phyloP scores from a whole-genome alignment of 1,140 invertebrate genomes.

The Luehdorfia chinensis region DNA sequence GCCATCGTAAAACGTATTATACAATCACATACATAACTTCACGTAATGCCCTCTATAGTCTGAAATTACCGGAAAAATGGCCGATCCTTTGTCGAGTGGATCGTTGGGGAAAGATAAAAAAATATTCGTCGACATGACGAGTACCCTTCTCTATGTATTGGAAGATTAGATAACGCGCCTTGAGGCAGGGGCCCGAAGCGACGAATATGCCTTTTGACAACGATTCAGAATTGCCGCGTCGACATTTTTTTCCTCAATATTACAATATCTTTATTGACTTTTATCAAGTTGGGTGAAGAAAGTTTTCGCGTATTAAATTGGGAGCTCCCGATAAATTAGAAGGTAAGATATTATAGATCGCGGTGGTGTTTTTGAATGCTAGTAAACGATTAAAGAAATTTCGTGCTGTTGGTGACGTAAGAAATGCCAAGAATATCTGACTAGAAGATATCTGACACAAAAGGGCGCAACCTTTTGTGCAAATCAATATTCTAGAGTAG shows the following conservation, averaged over 20 bases:
- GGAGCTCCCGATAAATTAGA: too few relatives aligned
- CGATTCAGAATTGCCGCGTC: slow-evolving; percentile 9
- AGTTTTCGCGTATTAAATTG: background rate
- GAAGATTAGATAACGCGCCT: slow-evolving; percentile 33
- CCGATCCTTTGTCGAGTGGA: slow-evolving; percentile 32
- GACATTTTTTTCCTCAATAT: slow-evolving; percentile 4
- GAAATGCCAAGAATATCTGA: too few relatives aligned
- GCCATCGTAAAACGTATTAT: slow-evolving; percentile 37
- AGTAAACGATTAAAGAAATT: too few relatives aligned
- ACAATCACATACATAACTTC: slow-evolving; percentile 36
- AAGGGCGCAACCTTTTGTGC: too few relatives aligned
- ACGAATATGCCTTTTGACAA: slow-evolving; percentile 14
- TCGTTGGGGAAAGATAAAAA: slow-evolving; percentile 43
- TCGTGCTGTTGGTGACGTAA: too few relatives aligned
- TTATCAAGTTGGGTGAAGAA: background rate
- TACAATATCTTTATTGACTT: slow-evolving; percentile 17
- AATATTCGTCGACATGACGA: slow-evolving; percentile 46
- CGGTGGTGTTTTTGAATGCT: too few relatives aligned
- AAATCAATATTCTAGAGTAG: too few relatives aligned
- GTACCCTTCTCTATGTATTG: slow-evolving; percentile 27
- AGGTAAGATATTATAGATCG: too few relatives aligned
- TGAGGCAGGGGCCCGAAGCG: slow-evolving; percentile 9
- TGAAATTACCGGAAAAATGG: slow-evolving; percentile 52
- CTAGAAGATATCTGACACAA: too few relatives aligned
- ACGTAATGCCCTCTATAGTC: slow-evolving; percentile 31